Evolutionary conservation across 2,113 vertebrate genomes (phyloP).

Genomic region (Callocephalon fimbriatum): DNA sequence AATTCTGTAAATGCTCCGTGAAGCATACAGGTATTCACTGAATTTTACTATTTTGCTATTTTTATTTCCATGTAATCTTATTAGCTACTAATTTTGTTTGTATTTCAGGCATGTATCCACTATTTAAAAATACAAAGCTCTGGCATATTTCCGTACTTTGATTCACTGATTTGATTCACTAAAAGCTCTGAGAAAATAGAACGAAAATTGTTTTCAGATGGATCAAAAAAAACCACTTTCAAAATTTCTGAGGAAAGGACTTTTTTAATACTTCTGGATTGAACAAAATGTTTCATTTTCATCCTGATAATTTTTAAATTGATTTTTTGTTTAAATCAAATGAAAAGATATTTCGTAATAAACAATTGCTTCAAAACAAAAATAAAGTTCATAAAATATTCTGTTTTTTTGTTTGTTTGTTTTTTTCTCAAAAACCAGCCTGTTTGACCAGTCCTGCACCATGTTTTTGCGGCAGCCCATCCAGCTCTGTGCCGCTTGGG

Average conservation of each 20-base stretch:
- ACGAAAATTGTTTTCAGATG: background rate
- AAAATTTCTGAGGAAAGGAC: background rate
- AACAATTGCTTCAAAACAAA: background rate
- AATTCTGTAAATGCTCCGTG: background rate
- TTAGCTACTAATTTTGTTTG: background rate
- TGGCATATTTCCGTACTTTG: background rate
- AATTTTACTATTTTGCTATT: background rate
- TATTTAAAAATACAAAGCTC: background rate
- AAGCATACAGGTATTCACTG: background rate
- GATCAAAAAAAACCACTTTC: background rate
- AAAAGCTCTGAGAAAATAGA: background rate
- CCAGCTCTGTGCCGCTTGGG: background rate
- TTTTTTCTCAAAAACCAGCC: background rate
- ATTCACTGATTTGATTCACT: background rate
- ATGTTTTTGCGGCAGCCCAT: background rate
- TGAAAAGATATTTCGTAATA: background rate
- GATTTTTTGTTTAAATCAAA: background rate
- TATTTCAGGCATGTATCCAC: background rate
- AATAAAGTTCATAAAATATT: background rate
- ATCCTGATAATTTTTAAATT: background rate
- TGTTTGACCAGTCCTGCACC: background rate
- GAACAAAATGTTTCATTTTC: background rate
- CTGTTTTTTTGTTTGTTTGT: background rate
- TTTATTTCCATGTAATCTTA: background rate
- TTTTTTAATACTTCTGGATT: background rate